These are phyloP conservation scores for Athene cunicularia DNA, from an alignment of 2,113 vertebrate species.

Conservation along the genomic window DNA sequence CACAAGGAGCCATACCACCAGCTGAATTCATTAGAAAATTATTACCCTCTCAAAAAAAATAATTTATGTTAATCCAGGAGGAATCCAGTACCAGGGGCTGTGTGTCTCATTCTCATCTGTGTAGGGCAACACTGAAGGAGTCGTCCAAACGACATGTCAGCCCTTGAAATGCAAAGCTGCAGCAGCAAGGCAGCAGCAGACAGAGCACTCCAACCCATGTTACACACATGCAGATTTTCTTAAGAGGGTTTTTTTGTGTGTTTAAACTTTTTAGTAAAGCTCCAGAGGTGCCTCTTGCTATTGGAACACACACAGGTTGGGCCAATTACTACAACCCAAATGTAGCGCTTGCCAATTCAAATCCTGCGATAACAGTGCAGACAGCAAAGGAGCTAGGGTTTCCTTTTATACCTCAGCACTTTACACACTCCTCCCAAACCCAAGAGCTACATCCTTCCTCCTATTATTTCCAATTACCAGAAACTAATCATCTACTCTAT, in stretches of 20 bases:
- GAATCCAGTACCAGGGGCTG: not conserved
- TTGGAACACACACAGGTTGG: no score
- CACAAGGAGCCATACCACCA: not conserved
- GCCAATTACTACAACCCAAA: not conserved
- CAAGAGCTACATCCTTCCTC: not conserved
- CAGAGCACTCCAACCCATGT: not conserved
- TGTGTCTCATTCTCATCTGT: not conserved
- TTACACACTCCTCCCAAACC: not conserved
- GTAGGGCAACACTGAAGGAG: not conserved
- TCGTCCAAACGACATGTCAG: not conserved
- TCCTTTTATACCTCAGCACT: not conserved
- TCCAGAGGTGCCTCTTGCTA: not conserved
- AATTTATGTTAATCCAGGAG: not conserved
- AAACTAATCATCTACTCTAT: not conserved
- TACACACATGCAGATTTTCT: not conserved
- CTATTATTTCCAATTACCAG: not conserved
- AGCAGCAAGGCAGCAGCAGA: not conserved
- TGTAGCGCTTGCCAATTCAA: not conserved
- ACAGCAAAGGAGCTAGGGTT: fast-evolving
- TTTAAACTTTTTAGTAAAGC: not conserved
- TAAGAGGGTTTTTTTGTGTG: not conserved
- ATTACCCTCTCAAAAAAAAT: not conserved
- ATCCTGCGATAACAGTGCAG: fast-evolving
- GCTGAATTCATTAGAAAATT: not conserved
- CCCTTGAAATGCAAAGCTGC: not conserved